Evolutionary conservation across 2,113 vertebrate species (phyloP), one percentile per base, ranked within the genome.

Genomic region (Hippopotamus amphibius): DNA sequence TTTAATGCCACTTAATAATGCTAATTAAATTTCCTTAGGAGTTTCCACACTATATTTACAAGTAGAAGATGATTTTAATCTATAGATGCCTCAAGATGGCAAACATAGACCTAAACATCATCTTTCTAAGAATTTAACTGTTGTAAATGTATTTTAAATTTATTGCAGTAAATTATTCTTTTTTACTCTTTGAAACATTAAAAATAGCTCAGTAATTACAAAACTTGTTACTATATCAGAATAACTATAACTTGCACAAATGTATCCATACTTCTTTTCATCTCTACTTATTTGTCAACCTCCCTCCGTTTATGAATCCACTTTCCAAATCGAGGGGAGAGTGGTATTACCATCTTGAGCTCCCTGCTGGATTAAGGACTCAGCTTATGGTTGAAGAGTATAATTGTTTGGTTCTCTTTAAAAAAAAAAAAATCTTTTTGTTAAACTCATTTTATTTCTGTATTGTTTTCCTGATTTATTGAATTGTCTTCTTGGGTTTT

Each of bases 111-210:
- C 10, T 71, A 91, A 71, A 19, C 17, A 28, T 68, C 28, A 21
- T 72, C 17, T 91, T 91, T 69, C 26, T 92, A 43, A 95, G 48
- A 61, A 87, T 28, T 88, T 81, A 92, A 61, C 46, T 37, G 37
- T 33, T 81, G 19, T 84, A 74, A 55, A 43, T 71, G n/a, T 53
- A n/a, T 79, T 95, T 48, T 48, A 61, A 69, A 28, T 79, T 95
- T 63, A 66, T 77, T 33, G 12, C 72, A 50, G 14, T 90, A 48
- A 12, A 24, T 43, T 55, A 8, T 21, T 63, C 24, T 22, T 85
- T 94, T 95, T 68, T 84, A 50, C 2, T 76, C 16, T 83, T 6
- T 37, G 37, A 53, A 79, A 71, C 24, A 55, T 93, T 72, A 85
- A 43, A 24, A 84, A 61, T n/a, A 65, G 21, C 43, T 89, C 7